Conservation (phyloP, 1,140 invertebrate genomes). For the Drosophila erecta region DNA sequence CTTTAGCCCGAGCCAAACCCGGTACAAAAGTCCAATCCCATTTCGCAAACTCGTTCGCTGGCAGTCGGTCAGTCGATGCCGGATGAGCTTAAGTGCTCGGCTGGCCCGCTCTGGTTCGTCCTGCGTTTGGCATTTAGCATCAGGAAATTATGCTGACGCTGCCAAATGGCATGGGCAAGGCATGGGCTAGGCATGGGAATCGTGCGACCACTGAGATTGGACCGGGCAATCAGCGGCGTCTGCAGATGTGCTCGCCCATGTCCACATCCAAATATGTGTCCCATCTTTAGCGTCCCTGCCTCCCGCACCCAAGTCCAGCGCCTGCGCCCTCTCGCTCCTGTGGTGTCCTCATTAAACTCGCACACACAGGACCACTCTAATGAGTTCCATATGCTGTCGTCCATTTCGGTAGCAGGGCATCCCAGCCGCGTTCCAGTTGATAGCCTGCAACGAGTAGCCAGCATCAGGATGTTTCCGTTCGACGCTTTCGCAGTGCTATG, state of each 20-base stretch:
- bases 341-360: slow-evolving; percentile 70
- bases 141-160: slow-evolving; percentile 84
- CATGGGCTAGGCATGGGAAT: slow-evolving; percentile 29
- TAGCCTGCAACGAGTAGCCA: slow-evolving; percentile 31
- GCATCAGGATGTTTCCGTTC: slow-evolving; percentile 12
- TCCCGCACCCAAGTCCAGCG: slow-evolving; percentile 41
- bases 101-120: slow-evolving; percentile 40
- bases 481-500: slow-evolving; percentile 47
- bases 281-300: slow-evolving; percentile 26
- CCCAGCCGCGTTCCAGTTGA: slow-evolving; percentile 61
- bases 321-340: slow-evolving; percentile 55
- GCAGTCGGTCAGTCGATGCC: slow-evolving; percentile 74
- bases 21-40: slow-evolving; percentile 12
- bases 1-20: slow-evolving; percentile 10
- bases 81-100: slow-evolving; percentile 77
- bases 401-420: slow-evolving; percentile 51
- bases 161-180: slow-evolving; percentile 66
- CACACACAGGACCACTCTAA: slow-evolving; percentile 61
- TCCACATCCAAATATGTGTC: slow-evolving; percentile 53
- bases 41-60: slow-evolving; percentile 41
- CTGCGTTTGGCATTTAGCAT: slow-evolving; percentile 83
- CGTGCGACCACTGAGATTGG: slow-evolving; percentile 41
- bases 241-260: slow-evolving; percentile 73
- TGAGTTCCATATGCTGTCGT: slow-evolving; percentile 75
- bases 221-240: slow-evolving; percentile 75